A percentile compares a stretch with the other conserved stretches of the same genome.
Evolutionary conservation across 1,140 invertebrate genomes (phyloP).

Genomic region (Drosophila repleta): DNA sequence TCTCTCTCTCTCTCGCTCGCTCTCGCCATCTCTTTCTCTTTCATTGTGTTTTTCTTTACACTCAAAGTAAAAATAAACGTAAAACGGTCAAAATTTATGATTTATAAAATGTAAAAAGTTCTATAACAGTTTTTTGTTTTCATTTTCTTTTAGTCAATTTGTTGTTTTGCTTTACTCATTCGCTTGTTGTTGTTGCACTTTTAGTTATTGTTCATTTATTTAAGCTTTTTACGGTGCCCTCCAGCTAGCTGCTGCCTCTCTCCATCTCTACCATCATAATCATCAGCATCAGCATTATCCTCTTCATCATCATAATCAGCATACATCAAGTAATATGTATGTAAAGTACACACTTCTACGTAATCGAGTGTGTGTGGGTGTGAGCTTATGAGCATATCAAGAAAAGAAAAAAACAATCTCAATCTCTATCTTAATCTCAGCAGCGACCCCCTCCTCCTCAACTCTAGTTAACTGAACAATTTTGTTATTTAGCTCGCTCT

Average conservation of each 20-base stretch:
- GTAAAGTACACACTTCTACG: not conserved
- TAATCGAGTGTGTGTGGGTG: not conserved
- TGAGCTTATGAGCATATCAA: not conserved
- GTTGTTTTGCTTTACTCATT: conserved; percentile 16
- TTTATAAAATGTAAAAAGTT: conserved; percentile 52
- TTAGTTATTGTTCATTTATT: conserved; percentile 28
- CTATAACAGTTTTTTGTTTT: conserved; percentile 44
- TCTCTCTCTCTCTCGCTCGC: not conserved
- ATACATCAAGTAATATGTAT: conserved; percentile 44
- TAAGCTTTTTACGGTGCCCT: conserved; percentile 39
- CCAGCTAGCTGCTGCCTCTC: conserved; percentile 10
- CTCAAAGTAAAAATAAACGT: conserved; percentile 16
- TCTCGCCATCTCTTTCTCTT: not conserved
- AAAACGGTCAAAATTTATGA: conserved; percentile 35
- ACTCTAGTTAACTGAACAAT: not conserved
- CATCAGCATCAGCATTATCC: conserved; percentile 24
- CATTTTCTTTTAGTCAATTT: conserved; percentile 29
- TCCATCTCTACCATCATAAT: conserved; percentile 11
- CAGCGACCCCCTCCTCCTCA: conserved; percentile 2
- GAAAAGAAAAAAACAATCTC: conserved; percentile 1
- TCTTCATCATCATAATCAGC: conserved; percentile 21
- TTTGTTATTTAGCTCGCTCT: not conserved
- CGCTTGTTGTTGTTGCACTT: not conserved
- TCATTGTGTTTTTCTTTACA: conserved; percentile 6
- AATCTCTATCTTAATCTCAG: conserved; percentile 1